A percentile compares a stretch with the other conserved stretches of the same genome.
These are phyloP conservation scores for Dermolepida albohirtum DNA, from an alignment of 2,888 invertebrate genomes.

Conservation along the genomic window DNA sequence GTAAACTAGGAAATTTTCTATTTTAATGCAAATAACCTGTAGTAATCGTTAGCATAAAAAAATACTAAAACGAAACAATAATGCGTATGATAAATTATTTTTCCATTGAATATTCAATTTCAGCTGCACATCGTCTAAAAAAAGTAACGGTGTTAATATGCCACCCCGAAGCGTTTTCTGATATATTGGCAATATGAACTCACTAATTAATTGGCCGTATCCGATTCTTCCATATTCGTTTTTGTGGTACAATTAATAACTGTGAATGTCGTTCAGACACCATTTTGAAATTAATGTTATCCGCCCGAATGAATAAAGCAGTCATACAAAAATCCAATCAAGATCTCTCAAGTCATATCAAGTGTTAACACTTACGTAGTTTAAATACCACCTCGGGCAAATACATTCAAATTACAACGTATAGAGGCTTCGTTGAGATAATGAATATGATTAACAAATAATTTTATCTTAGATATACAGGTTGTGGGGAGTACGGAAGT, in stretches of 20 bases:
- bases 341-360: conserved; percentile 2
- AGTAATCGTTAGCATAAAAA: too few relatives aligned
- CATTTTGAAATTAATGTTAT: conserved; percentile 8
- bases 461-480: not conserved
- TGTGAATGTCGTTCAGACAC: conserved; percentile 1
- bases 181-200: conserved; percentile 1
- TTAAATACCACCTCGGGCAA: conserved; percentile 5
- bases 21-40: too few relatives aligned
- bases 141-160: too few relatives aligned
- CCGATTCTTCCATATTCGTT: conserved; percentile 1
- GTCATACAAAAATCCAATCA: conserved; percentile 2
- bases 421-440: not conserved
- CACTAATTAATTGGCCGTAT: conserved; percentile 10
- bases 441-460: conserved; percentile 13
- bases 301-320: conserved; percentile 6
- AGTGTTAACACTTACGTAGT: not conserved
- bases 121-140: too few relatives aligned
- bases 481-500: too few relatives aligned
- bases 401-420: conserved; percentile 7
- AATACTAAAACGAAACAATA: too few relatives aligned
- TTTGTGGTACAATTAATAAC: conserved; percentile 7
- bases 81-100: too few relatives aligned
- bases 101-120: too few relatives aligned
- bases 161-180: not conserved
- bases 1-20: too few relatives aligned